phyloP scores from a whole-genome alignment of 2,888 invertebrate species.

The Euclidia mi region DNA sequence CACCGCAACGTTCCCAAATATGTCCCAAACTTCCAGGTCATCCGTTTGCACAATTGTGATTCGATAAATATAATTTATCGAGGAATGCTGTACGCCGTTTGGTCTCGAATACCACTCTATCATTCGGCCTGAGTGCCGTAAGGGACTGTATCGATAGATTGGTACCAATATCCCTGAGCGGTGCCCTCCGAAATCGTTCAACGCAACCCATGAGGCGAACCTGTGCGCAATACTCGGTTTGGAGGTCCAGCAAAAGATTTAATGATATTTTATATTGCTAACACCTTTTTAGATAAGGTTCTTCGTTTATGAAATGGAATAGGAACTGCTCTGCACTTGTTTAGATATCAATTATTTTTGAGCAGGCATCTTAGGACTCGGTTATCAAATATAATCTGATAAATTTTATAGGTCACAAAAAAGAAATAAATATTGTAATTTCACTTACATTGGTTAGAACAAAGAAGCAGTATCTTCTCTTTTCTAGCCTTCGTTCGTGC shows the following conservation, averaged over 20 bases:
- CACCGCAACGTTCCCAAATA: slow-evolving; percentile 3
- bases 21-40: slow-evolving; percentile 17
- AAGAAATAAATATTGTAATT: no score
- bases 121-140: slow-evolving; percentile 18
- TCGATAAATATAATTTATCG: slow-evolving; percentile 30
- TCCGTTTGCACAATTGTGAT: slow-evolving; percentile 20
- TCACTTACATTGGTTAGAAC: no score
- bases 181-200: slow-evolving; percentile 12
- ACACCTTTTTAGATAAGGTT: no score
- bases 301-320: no score
- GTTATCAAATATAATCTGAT: no score
- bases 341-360: no score
- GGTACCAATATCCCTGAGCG: slow-evolving; percentile 17
- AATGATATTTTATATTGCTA: no score
- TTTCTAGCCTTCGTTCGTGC: no score
- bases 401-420: no score
- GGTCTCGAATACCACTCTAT: slow-evolving; percentile 27
- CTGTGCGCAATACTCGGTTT: neutral
- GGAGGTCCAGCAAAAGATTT: neutral
- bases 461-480: no score
- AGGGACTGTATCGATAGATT: slow-evolving; percentile 17
- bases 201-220: slow-evolving; percentile 1
- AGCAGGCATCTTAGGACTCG: no score
- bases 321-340: no score
- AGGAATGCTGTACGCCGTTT: slow-evolving; percentile 22